Percentiles rank a stretch among this genome's conserved stretches.
Evolutionary conservation across 2,113 vertebrate genomes (phyloP).

Genomic region (Gobiocypris rarus): DNA sequence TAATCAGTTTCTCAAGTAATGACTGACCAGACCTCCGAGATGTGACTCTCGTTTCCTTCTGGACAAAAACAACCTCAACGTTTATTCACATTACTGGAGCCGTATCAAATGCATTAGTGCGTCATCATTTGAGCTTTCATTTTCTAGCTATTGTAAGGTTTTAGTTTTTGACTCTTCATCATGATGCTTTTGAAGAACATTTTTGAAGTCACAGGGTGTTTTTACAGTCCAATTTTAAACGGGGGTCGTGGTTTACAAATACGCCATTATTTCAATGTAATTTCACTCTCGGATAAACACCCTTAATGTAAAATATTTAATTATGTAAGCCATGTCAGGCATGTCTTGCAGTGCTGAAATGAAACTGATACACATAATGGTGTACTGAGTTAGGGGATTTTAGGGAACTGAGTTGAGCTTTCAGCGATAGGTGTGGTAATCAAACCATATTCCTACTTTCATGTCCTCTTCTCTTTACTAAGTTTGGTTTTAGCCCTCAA

Average conservation of each 20-base stretch:
- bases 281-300: background rate
- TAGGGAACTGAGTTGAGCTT: background rate
- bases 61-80: slow-evolving; percentile 2
- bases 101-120: slow-evolving; percentile 2
- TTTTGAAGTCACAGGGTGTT: background rate
- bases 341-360: background rate
- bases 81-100: background rate
- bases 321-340: background rate
- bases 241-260: background rate
- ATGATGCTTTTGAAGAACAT: background rate
- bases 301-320: background rate
- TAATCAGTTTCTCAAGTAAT: slow-evolving; percentile 49
- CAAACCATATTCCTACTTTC: slow-evolving; percentile 1
- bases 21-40: slow-evolving; percentile 27
- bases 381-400: background rate
- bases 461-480: background rate
- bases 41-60: slow-evolving; percentile 16
- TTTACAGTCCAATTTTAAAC: background rate
- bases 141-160: background rate
- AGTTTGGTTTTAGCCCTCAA: background rate
- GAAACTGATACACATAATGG: background rate
- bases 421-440: background rate
- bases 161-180: background rate
- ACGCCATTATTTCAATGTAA: background rate
- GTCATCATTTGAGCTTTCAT: background rate